phyloP scores from a whole-genome alignment of 1,140 invertebrate genomes.

The Habropoda laboriosa region DNA sequence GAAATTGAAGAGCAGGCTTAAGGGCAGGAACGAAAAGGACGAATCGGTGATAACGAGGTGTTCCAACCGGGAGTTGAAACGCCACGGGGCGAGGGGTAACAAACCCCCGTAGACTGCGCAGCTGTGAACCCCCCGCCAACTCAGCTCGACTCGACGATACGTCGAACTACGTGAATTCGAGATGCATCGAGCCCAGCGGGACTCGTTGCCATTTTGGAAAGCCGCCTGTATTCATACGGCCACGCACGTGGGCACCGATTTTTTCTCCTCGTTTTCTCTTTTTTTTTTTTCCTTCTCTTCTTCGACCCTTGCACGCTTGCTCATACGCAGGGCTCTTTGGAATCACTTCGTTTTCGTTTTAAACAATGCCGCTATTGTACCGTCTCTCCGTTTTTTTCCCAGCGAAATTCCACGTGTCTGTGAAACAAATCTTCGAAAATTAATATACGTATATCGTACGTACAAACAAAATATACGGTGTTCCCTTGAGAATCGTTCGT shows the following conservation, averaged over 20 bases:
- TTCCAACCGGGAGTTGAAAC: slow-evolving; percentile 64
- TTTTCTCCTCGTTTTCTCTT: too few relatives aligned
- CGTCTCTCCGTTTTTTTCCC: not conserved
- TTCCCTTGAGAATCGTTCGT: too few relatives aligned
- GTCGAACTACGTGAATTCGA: slow-evolving; percentile 60
- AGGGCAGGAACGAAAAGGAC: slow-evolving; percentile 61
- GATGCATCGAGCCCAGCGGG: slow-evolving; percentile 61
- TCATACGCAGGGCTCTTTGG: slow-evolving; percentile 67
- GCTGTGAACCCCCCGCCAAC: slow-evolving; percentile 71
- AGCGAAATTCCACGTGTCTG: not conserved
- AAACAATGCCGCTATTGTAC: slow-evolving; percentile 29
- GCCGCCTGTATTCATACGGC: slow-evolving; percentile 51
- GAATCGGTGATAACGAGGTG: slow-evolving; percentile 79
- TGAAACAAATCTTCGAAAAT: not conserved
- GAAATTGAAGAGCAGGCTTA: slow-evolving; percentile 5
- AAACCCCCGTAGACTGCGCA: slow-evolving; percentile 73
- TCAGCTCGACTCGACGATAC: slow-evolving; percentile 52
- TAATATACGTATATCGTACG: too few relatives aligned
- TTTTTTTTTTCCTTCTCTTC: not conserved
- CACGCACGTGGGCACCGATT: slow-evolving; percentile 70
- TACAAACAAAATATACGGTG: too few relatives aligned
- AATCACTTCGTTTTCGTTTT: slow-evolving; percentile 32
- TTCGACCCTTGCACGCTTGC: slow-evolving; percentile 64
- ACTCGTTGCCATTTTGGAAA: slow-evolving; percentile 77
- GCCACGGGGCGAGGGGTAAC: slow-evolving; percentile 55